phyloP scores from a whole-genome alignment of 2,797 vertebrate genomes.

The Myotis vivesi region DNA sequence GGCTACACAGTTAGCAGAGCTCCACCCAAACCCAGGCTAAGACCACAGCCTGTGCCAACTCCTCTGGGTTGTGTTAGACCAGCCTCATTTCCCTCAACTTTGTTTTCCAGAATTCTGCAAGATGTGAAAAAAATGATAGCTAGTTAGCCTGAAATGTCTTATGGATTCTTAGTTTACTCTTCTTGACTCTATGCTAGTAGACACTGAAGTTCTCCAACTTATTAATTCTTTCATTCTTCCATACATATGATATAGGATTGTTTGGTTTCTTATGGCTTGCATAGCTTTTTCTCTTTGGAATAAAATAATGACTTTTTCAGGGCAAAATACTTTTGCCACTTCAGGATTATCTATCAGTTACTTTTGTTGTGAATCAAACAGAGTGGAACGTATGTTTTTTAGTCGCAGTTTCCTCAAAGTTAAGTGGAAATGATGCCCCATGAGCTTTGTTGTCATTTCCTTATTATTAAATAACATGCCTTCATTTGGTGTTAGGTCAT shows the following conservation, averaged over 20 bases:
- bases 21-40: background rate
- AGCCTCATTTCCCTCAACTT: background rate
- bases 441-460: background rate
- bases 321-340: conserved; percentile 27
- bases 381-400: background rate
- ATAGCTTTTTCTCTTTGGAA: background rate
- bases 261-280: background rate
- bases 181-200: background rate
- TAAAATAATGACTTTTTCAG: conserved; percentile 3
- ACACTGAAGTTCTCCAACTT: background rate
- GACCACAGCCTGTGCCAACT: background rate
- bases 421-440: background rate
- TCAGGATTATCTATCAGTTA: conserved; percentile 29
- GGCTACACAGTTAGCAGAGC: background rate
- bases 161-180: background rate
- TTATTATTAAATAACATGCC: background rate
- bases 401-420: background rate
- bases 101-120: background rate
- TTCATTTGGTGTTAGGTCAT: background rate
- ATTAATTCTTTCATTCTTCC: conserved; percentile 8
- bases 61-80: background rate
- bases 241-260: background rate
- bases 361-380: background rate
- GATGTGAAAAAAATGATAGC: background rate
- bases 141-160: background rate